A percentile compares a stretch with the other conserved stretches of the same genome.
Evolutionary conservation across 2,888 invertebrate genomes (phyloP).

Genomic region (Pharmacophagus antenor): DNA sequence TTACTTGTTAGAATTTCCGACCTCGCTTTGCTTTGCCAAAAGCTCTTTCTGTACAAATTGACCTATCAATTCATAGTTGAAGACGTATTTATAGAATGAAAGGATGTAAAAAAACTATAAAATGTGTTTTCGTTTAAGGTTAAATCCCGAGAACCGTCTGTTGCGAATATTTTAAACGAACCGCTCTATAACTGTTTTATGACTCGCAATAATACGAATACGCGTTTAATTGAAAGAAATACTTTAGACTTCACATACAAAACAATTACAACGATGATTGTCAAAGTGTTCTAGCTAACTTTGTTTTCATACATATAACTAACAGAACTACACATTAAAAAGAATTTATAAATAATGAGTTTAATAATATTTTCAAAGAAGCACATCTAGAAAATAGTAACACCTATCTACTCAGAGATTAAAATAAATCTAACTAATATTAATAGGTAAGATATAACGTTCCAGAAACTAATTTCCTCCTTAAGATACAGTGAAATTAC

Average conservation of each 20-base stretch:
- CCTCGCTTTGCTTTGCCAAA: slow-evolving; percentile 28
- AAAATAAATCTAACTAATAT: not conserved
- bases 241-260: slow-evolving; percentile 3
- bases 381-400: not conserved
- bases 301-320: not conserved
- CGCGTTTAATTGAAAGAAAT: slow-evolving; percentile 15
- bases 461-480: slow-evolving; percentile 9
- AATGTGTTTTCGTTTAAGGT: slow-evolving; percentile 16
- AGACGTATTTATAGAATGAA: slow-evolving; percentile 9
- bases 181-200: slow-evolving; percentile 22
- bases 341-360: not conserved
- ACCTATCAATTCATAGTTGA: slow-evolving; percentile 29
- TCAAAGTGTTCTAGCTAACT: not conserved
- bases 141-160: slow-evolving; percentile 14
- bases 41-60: slow-evolving; percentile 29
- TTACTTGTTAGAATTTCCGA: slow-evolving; percentile 31
- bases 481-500: slow-evolving; percentile 26
- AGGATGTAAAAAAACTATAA: slow-evolving; percentile 6
- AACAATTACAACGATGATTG: not conserved
- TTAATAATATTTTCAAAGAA: not conserved
- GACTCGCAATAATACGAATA: slow-evolving; percentile 7
- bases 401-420: too few relatives aligned
- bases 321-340: not conserved
- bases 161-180: slow-evolving; percentile 15
- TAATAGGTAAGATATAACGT: slow-evolving; percentile 17